These are phyloP conservation scores for Lymantria monacha DNA, from an alignment of 2,888 invertebrate genomes.

Conservation along the genomic window DNA sequence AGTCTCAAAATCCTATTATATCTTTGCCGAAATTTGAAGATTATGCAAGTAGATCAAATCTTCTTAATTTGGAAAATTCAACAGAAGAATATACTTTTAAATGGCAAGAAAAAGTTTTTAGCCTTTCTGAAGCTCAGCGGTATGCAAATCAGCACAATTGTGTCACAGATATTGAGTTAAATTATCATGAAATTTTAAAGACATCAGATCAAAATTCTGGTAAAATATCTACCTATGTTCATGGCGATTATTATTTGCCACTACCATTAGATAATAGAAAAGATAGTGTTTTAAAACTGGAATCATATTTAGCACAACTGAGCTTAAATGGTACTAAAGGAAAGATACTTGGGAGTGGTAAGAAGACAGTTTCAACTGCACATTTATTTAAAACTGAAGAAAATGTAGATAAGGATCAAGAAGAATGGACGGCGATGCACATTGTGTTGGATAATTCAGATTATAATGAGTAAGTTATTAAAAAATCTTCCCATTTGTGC, in stretches of 20 bases:
- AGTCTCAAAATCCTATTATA: constrained; percentile 54
- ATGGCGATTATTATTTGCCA: constrained; percentile 79
- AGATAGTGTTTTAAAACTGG: constrained; percentile 33
- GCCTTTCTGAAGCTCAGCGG: constrained; percentile 81
- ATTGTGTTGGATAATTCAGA: constrained; percentile 64
- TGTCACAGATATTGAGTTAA: constrained; percentile 78
- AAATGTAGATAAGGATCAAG: constrained; percentile 35
- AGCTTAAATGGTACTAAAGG: constrained; percentile 40
- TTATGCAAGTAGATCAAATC: constrained; percentile 43
- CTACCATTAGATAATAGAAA: constrained; percentile 46
- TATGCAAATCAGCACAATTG: constrained; percentile 85
- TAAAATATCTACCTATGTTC: constrained; percentile 81
- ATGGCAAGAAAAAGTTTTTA: constrained; percentile 90
- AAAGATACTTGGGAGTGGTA: constrained; percentile 29
- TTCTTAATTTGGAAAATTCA: constrained; percentile 39
- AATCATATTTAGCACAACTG: constrained; percentile 43
- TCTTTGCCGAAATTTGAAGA: constrained; percentile 67
- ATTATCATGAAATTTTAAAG: constrained; percentile 51
- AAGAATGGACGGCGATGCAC: constrained; percentile 69
- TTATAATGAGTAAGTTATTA: constrained; percentile 60
- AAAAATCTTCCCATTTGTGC: neutral
- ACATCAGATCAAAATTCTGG: constrained; percentile 51
- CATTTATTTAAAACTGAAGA: constrained; percentile 60
- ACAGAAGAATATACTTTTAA: constrained; percentile 69
- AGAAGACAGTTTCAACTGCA: constrained; percentile 45